A percentile compares a stretch with the other conserved stretches of the same genome.
Evolutionary conservation across 2,113 vertebrate species (phyloP).

Genomic region (Aleadryas rufinucha): DNA sequence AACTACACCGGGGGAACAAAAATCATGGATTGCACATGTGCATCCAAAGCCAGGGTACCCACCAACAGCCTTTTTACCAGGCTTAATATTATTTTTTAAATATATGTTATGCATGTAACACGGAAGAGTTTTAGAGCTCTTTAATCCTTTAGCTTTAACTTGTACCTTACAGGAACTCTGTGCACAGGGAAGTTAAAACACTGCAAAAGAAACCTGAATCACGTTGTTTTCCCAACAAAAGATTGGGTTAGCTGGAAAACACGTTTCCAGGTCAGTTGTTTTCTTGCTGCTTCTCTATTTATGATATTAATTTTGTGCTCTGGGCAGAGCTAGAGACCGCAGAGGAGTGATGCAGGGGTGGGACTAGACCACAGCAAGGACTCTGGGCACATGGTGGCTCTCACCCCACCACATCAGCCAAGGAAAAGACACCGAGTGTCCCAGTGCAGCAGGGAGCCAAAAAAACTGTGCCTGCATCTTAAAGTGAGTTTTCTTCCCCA

Average conservation of each 20-base stretch:
- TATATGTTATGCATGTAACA: rapidly evolving
- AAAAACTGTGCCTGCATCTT: not conserved
- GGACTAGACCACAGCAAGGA: not conserved
- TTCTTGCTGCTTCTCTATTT: not conserved
- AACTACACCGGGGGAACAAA: not conserved
- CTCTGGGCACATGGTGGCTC: not conserved
- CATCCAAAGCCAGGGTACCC: not conserved
- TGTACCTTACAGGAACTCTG: not conserved
- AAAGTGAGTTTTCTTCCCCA: not conserved
- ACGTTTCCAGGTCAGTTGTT: not conserved
- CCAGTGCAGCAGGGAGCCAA: not conserved
- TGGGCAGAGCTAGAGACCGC: not conserved
- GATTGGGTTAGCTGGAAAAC: not conserved
- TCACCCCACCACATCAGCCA: not conserved
- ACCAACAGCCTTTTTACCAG: not conserved
- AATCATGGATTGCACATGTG: rapidly evolving
- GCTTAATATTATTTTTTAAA: not conserved
- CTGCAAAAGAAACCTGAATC: not conserved
- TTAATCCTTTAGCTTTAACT: not conserved
- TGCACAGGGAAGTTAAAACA: not conserved
- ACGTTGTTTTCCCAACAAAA: not conserved
- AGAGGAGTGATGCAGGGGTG: rapidly evolving
- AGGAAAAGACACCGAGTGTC: not conserved
- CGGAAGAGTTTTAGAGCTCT: not conserved
- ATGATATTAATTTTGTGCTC: not conserved